phyloP scores from a whole-genome alignment of 2,888 invertebrate species.

The Heliconius aoede region DNA sequence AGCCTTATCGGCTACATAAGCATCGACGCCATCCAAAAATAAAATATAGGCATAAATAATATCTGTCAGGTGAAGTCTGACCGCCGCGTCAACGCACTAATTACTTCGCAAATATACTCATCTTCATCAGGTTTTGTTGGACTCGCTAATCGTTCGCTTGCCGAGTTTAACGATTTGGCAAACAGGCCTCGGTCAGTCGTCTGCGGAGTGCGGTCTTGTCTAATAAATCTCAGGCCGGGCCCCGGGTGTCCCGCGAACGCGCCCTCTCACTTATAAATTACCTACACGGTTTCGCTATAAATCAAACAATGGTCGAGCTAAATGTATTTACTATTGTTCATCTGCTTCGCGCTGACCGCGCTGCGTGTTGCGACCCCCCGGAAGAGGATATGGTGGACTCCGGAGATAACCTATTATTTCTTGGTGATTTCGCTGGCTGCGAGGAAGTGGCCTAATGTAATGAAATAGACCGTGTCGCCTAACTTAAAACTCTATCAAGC shows the following conservation, averaged over 20 bases:
- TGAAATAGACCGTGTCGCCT: slow-evolving; percentile 20
- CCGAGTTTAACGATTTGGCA: slow-evolving; percentile 82
- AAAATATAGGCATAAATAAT: slow-evolving; percentile 45
- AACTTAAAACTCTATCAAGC: not conserved
- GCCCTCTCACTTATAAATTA: slow-evolving; percentile 81
- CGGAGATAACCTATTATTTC: slow-evolving; percentile 65
- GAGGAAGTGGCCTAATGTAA: slow-evolving; percentile 74
- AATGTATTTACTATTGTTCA: slow-evolving; percentile 83
- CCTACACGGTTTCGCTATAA: slow-evolving; percentile 81
- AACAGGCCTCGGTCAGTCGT: slow-evolving; percentile 74
- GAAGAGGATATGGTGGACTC: slow-evolving; percentile 69
- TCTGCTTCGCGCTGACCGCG: slow-evolving; percentile 64
- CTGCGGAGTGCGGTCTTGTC: slow-evolving; percentile 65
- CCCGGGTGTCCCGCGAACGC: slow-evolving; percentile 63
- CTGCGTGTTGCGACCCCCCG: slow-evolving; percentile 64
- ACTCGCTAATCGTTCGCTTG: slow-evolving; percentile 75
- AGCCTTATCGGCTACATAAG: slow-evolving; percentile 73
- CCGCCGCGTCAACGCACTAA: slow-evolving; percentile 72
- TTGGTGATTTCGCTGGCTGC: slow-evolving; percentile 43
- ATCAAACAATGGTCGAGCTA: slow-evolving; percentile 76
- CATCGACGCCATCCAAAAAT: slow-evolving; percentile 46
- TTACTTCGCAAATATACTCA: slow-evolving; percentile 82
- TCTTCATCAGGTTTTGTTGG: slow-evolving; percentile 60
- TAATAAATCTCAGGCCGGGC: slow-evolving; percentile 82
- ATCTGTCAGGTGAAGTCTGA: slow-evolving; percentile 48